Base-by-base conservation (phyloP, 1,140 invertebrate genomes). In the Dendroctonus ponderosae region DNA sequence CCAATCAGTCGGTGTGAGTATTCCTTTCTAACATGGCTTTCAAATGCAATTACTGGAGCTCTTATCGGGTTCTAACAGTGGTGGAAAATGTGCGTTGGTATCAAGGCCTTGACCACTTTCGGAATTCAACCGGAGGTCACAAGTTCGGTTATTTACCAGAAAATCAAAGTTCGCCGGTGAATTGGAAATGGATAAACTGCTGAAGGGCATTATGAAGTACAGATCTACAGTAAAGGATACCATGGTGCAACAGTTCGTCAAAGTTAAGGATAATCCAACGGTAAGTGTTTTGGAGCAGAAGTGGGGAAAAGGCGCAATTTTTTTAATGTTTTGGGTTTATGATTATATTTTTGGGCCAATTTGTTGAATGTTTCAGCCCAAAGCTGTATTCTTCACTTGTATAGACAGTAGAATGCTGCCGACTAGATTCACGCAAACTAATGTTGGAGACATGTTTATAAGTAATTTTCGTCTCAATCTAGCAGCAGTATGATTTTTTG, bases 361-460 rank as follows among this genome's bases (percentile, higher is more conserved):
- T n/a, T 48, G 37, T 49, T 37, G 7, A 9, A 14, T n/a, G 42
- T 68, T 85, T 72, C 80, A 97, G 92, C 96, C 96, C 6, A 94
- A 94, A 85, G 93, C 94, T 67, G 89, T 98, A 64, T 95, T 98
- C 81, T 96, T 98, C 80, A 96, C 94, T 12, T 98, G 96, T 80
- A 97, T 98, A 90, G 96, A 98, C 83, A 94, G 92, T 79, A 84
- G 96, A 82, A 95, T 98, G 90, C 90, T 97, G 71, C 93, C 95
- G 15, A 95, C 94, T 65, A 85, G 93, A 78, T 97, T 98, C 80
- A 96, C 94, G 43, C 91, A 96, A 83, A 95, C 93, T 61, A 90
- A 94, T 78, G 92, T 97, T 67, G 96, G 96, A 51, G 95, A 98
- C 78, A 97, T 97, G 93, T 98, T 97, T 84, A 90, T 97, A 75